Conservation (phyloP, 2,113 vertebrate genomes). For the Nothocercus julius region DNA sequence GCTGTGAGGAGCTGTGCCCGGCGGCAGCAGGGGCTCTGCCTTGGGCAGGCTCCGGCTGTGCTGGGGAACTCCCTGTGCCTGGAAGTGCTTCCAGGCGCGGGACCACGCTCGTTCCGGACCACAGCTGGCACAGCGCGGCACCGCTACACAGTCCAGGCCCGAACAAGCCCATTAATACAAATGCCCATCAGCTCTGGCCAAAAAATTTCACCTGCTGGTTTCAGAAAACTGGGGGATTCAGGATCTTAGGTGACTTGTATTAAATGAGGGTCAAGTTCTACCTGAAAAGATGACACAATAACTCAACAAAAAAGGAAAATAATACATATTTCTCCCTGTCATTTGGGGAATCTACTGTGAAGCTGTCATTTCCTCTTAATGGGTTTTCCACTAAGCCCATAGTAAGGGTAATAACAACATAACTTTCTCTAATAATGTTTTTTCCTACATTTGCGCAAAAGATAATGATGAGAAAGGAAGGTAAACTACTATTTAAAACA, state of each 20-base stretch:
- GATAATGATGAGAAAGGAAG: too few species aligned
- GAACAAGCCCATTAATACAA: too few species aligned
- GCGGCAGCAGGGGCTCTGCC: background rate
- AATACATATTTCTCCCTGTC: background rate
- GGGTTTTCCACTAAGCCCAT: background rate
- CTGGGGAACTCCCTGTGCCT: background rate
- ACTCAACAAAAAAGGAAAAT: background rate
- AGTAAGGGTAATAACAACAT: background rate
- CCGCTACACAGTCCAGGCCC: too few species aligned
- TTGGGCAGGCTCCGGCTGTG: background rate
- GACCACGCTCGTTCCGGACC: background rate
- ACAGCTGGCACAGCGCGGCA: background rate
- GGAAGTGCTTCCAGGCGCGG: background rate
- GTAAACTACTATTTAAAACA: too few species aligned
- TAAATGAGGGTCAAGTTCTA: background rate
- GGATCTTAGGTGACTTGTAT: background rate
- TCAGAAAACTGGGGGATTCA: background rate
- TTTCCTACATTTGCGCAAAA: background rate
- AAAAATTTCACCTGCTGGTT: background rate
- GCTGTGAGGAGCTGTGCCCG: fast-evolving
- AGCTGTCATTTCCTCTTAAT: background rate
- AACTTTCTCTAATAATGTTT: background rate
- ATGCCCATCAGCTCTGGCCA: background rate
- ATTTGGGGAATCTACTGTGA: background rate
- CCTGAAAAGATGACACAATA: background rate